Conservation (phyloP, 35 echinoderm and acorn worm genomes). For the Apostichopus parvimensis region DNA sequence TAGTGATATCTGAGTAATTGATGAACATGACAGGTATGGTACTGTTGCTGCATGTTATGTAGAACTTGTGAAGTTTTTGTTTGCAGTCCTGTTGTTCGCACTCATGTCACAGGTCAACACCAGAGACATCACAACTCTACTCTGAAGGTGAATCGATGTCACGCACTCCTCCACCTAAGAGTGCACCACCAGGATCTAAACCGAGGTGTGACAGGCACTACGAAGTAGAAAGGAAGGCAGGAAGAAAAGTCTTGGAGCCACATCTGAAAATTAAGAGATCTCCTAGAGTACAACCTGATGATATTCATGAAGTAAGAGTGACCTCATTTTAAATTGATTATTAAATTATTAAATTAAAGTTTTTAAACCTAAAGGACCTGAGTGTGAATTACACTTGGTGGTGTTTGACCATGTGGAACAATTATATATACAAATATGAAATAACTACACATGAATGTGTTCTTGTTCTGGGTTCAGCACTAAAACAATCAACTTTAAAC, state of each 20-base stretch:
- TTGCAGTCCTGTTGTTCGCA: not conserved
- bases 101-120: constrained; percentile 58
- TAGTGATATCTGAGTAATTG: too few relatives aligned
- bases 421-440: too few relatives aligned
- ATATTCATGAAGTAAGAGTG: constrained; percentile 6
- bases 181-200: constrained; percentile 81
- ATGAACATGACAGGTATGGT: too few relatives aligned
- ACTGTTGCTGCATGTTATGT: not conserved
- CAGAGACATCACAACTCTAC: constrained; percentile 23
- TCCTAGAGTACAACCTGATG: not conserved
- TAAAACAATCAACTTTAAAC: too few relatives aligned
- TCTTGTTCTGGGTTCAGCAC: too few relatives aligned
- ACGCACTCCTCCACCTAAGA: constrained; percentile 52
- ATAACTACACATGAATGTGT: too few relatives aligned
- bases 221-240: constrained; percentile 73
- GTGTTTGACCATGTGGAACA: too few relatives aligned
- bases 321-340: too few relatives aligned
- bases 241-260: constrained; percentile 74
- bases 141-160: not conserved
- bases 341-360: too few relatives aligned
- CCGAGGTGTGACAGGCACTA: constrained; percentile 82
- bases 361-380: too few relatives aligned
- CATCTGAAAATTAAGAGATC: constrained; percentile 86
- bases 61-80: too few relatives aligned
- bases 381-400: too few relatives aligned